Percentiles rank a stretch among this genome's conserved stretches.
These are phyloP conservation scores for Campoletis raptor DNA, from an alignment of 2,888 invertebrate genomes.

Conservation along the genomic window DNA sequence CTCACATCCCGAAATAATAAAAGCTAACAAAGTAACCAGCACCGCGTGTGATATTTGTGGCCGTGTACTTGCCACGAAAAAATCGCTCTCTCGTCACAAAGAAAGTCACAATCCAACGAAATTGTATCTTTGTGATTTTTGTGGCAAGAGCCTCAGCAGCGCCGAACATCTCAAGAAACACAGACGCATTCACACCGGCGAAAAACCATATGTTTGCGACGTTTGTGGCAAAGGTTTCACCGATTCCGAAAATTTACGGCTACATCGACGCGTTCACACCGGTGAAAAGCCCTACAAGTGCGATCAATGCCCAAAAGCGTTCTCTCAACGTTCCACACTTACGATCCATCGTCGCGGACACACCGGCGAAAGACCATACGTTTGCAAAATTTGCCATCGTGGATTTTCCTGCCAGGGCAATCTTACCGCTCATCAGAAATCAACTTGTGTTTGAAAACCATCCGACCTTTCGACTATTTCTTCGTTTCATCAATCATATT, in stretches of 20 bases:
- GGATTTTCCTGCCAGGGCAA: constrained; percentile 85
- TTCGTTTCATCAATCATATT: constrained; percentile 3
- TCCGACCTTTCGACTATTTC: constrained; percentile 9
- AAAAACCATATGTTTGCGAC: constrained; percentile 86
- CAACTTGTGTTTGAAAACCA: constrained; percentile 80
- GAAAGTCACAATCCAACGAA: constrained; percentile 83
- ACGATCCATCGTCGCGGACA: constrained; percentile 86
- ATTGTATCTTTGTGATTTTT: constrained; percentile 85
- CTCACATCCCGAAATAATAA: constrained; percentile 82
- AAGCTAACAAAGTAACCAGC: constrained; percentile 82
- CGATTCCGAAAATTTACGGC: constrained; percentile 84
- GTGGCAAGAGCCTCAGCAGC: constrained; percentile 86
- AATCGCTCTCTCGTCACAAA: constrained; percentile 82
- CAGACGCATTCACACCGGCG: constrained; percentile 86
- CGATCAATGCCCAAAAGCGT: constrained; percentile 85
- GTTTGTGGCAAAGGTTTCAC: constrained; percentile 85
- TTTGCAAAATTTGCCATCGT: constrained; percentile 84
- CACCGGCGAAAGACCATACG: constrained; percentile 85
- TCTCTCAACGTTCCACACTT: constrained; percentile 86
- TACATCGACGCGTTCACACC: constrained; percentile 85
- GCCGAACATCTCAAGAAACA: constrained; percentile 85
- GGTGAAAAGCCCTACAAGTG: constrained; percentile 86
- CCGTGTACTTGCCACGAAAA: constrained; percentile 80
- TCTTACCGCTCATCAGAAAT: constrained; percentile 84
- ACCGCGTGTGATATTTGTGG: constrained; percentile 83